Percentiles rank a stretch among this genome's conserved stretches.
These are phyloP conservation scores for Xiphophorus birchmanni DNA, from an alignment of 2,797 vertebrate species.

Conservation along the genomic window DNA sequence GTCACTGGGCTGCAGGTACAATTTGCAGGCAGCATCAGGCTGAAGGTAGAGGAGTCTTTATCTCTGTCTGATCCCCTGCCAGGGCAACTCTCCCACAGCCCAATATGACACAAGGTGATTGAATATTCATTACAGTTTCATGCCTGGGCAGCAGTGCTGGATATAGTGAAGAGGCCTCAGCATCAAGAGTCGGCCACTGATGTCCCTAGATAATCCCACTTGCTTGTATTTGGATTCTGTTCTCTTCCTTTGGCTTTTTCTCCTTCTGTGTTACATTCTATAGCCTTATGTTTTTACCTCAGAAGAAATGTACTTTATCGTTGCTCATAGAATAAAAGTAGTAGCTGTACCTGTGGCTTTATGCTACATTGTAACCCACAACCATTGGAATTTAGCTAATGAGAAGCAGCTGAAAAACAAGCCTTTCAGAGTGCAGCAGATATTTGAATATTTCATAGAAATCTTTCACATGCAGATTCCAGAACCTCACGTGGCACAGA, in stretches of 20 bases:
- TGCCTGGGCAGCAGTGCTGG: conserved; percentile 22
- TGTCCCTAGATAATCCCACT: conserved; percentile 21
- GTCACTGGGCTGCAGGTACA: conserved; percentile 51
- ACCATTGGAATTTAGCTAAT: conserved; percentile 59
- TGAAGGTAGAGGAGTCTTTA: conserved; percentile 41
- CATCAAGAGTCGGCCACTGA: conserved; percentile 14
- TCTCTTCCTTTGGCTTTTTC: conserved; percentile 9
- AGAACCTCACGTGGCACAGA: no score
- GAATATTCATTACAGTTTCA: conserved; percentile 27
- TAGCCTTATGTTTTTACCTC: conserved; percentile 26
- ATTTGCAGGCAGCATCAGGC: conserved; percentile 32
- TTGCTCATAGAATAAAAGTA: conserved; percentile 50
- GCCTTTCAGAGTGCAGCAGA: conserved; percentile 20
- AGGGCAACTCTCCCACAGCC: conserved; percentile 45
- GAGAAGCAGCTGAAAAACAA: conserved; percentile 70
- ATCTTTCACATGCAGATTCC: no score
- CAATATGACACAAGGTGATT: conserved; percentile 24
- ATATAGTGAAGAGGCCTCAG: conserved; percentile 34
- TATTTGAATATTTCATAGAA: no score
- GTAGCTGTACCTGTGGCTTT: conserved; percentile 42
- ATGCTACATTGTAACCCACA: conserved; percentile 42
- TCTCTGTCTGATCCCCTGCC: conserved; percentile 62
- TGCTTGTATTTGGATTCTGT: conserved; percentile 30
- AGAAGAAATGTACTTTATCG: conserved; percentile 51
- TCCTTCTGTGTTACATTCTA: conserved; percentile 43